phyloP scores from a whole-genome alignment of 2,888 invertebrate genomes.

The Pristionchus entomophagus region DNA sequence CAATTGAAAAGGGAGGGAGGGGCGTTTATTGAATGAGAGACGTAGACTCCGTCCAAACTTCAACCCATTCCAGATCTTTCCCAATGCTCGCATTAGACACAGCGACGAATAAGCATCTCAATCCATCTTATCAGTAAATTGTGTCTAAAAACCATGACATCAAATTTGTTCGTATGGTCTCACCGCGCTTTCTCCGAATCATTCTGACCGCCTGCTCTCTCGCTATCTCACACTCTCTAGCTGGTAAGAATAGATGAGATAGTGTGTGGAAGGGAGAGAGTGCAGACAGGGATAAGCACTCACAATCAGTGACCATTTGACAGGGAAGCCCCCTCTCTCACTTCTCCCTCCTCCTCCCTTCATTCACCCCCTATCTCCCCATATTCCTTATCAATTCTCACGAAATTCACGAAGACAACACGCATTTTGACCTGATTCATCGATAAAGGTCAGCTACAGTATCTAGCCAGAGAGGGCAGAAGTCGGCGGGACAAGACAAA shows the following conservation, averaged over 20 bases:
- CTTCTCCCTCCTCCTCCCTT: no score
- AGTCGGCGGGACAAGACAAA: neutral
- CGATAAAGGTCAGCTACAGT: conserved; percentile 19
- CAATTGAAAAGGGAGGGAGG: neutral
- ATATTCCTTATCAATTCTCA: conserved; percentile 6
- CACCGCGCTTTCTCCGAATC: conserved; percentile 33
- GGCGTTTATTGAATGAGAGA: neutral
- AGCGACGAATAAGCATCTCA: neutral
- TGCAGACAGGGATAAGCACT: neutral
- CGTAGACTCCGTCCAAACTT: no score
- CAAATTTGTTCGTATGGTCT: conserved; percentile 37
- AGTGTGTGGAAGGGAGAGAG: neutral
- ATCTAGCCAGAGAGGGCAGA: neutral
- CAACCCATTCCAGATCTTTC: neutral
- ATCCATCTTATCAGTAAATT: neutral
- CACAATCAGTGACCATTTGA: neutral
- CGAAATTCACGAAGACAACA: conserved; percentile 37
- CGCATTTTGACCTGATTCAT: neutral
- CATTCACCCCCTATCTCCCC: no score
- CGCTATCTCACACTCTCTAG: neutral
- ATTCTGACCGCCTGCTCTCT: neutral
- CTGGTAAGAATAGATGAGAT: neutral
- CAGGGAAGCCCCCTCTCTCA: conserved; percentile 2
- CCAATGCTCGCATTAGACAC: neutral
- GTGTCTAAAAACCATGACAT: conserved; percentile 28